A percentile compares a stretch with the other conserved stretches of the same genome.
Evolutionary conservation across 2,797 vertebrate genomes (phyloP).

Genomic region (Gymnopithys bicolor): DNA sequence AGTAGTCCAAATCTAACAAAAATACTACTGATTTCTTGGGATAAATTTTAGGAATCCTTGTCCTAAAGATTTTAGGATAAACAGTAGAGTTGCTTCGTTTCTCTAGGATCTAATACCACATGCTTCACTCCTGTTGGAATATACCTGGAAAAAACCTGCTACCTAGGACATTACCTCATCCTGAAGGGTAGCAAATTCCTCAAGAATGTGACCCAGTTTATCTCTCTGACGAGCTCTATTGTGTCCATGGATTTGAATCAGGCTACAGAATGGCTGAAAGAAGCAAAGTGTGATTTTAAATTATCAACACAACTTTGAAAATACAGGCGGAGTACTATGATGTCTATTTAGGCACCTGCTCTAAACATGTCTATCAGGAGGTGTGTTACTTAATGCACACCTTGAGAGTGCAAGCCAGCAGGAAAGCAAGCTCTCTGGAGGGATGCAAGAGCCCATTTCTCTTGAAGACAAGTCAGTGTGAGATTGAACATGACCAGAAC

Average conservation of each 20-base stretch:
- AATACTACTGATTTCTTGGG: background rate
- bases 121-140: background rate
- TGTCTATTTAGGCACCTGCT: background rate
- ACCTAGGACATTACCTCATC: conserved; percentile 87
- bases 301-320: background rate
- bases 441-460: background rate
- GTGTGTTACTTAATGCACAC: background rate
- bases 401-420: background rate
- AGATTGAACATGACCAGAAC: background rate
- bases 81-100: background rate
- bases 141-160: background rate
- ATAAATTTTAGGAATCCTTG: background rate
- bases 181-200: conserved; percentile 97
- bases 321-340: background rate
- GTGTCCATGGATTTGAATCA: conserved; percentile 98
- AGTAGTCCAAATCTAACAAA: background rate
- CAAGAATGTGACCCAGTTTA: conserved; percentile 96
- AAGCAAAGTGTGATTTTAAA: background rate
- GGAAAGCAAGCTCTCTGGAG: background rate
- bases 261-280: conserved; percentile 93
- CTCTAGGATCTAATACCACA: background rate
- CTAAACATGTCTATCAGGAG: background rate
- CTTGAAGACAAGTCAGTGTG: background rate
- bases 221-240: conserved; percentile 97
- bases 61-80: background rate